These are phyloP conservation scores for Drosophila watanabei DNA, from an alignment of 1,140 invertebrate genomes.

Conservation along the genomic window DNA sequence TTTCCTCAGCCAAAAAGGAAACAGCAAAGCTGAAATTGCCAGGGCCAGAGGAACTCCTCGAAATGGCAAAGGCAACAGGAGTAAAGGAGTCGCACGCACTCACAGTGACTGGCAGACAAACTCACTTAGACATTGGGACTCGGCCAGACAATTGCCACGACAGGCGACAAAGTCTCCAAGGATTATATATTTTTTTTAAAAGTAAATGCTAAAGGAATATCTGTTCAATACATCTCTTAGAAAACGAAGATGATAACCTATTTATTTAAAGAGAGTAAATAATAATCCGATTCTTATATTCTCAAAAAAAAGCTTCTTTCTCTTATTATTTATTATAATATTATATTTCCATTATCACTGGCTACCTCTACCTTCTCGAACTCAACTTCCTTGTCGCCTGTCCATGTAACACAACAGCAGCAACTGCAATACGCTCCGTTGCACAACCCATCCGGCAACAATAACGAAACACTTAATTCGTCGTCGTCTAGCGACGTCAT, in stretches of 20 bases:
- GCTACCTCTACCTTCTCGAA: neutral
- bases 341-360: too few relatives aligned
- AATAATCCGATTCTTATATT: too few relatives aligned
- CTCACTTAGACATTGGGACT: slow-evolving; percentile 57
- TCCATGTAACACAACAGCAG: slow-evolving; percentile 8
- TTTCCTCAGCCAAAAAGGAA: slow-evolving; percentile 67
- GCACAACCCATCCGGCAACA: slow-evolving; percentile 62
- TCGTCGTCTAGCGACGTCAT: slow-evolving; percentile 62
- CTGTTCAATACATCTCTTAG: too few relatives aligned
- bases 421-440: slow-evolving; percentile 56
- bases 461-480: slow-evolving; percentile 73
- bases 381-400: slow-evolving; percentile 50
- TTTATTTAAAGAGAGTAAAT: too few relatives aligned
- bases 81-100: slow-evolving; percentile 51
- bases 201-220: neutral
- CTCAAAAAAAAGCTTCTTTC: too few relatives aligned
- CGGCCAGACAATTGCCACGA: slow-evolving; percentile 31
- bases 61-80: slow-evolving; percentile 9
- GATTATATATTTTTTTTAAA: neutral
- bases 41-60: slow-evolving; percentile 18
- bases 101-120: slow-evolving; percentile 59
- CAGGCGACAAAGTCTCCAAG: slow-evolving; percentile 49
- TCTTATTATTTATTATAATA: too few relatives aligned
- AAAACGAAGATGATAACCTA: too few relatives aligned
- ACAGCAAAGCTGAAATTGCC: slow-evolving; percentile 35